Base-by-base conservation (phyloP, 35 echinoderm and acorn worm genomes). In the Ptychodera flava region DNA sequence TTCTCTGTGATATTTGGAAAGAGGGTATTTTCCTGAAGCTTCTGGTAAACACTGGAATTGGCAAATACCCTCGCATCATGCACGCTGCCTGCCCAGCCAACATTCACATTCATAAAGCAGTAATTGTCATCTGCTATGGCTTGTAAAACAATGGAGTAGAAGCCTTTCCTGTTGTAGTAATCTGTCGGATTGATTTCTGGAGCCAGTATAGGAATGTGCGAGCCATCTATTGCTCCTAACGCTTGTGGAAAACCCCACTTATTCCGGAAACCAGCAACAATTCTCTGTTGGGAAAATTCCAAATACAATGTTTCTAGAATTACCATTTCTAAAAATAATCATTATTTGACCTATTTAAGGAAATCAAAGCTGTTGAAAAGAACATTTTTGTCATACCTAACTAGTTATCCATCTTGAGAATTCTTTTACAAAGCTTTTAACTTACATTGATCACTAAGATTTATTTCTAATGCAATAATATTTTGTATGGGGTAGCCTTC, bases 41-140 rank as follows among this genome's bases (percentile, higher is more conserved):
- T 31, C 76, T 80, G 76, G 78, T 81, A 88, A 1, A 64, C 6
- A 64, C 6, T 64, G 6, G 45, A 64, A 29, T 86, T 87, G 31
- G 78, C 78, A 31, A 93, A 80, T n/a, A 93, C 78, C n/a, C 84
- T 79, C 15, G 87, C 82, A 83, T 93, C 91, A 80, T 89, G 91
- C 10, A 78, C 82, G 16, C 81, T 38, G 14, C 91, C 91, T 34
- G 91, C 87, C 83, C 87, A 85, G 36, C 91, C 91, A 28, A 91
- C 79, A 16, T 83, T 75, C 10, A 88, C 35, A 64, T 92, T 82
- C 34, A 86, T 88, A 76, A 92, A 88, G 34, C 86, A n/a, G n/a
- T n/a, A n/a, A n/a, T n/a, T n/a, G n/a, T n/a, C n/a, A n/a, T 90
- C 89, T 28, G 82, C 82, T 22, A 90, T 83, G 0, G 77, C 89